Evolutionary conservation across 64 coral and sea anemone genomes (phyloP).

Genomic region (Acropora yongei): DNA sequence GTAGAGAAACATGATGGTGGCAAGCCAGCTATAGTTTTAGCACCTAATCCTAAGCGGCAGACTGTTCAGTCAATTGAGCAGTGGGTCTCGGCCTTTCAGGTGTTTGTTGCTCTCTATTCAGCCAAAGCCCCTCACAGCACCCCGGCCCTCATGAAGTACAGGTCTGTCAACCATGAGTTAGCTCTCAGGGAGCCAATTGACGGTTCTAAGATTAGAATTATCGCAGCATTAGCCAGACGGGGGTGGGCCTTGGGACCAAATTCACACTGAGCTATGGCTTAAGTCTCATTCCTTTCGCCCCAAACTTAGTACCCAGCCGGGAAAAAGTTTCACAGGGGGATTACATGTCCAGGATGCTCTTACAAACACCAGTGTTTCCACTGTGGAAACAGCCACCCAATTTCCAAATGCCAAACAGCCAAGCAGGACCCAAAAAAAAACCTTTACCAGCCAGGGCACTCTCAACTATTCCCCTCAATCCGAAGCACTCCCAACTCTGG

Average conservation of each 20-base stretch:
- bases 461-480: background rate
- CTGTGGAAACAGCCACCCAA: background rate
- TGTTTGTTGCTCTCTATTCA: conserved; percentile 47
- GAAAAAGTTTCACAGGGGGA: background rate
- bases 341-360: background rate
- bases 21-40: background rate
- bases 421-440: background rate
- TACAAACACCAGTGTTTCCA: background rate
- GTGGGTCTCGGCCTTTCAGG: conserved; percentile 49
- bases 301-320: background rate
- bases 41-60: background rate
- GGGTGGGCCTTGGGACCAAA: background rate
- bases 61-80: conserved; percentile 18
- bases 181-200: conserved; percentile 54
- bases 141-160: conserved; percentile 56
- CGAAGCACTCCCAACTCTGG: conserved; percentile 15
- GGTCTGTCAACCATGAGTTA: conserved; percentile 33
- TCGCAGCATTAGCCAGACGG: background rate
- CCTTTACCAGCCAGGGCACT: background rate
- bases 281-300: background rate
- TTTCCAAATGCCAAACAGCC: background rate
- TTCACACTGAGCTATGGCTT: background rate
- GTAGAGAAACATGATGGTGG: conserved; percentile 1
- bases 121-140: conserved; percentile 33
- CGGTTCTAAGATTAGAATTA: conserved; percentile 55